Conservation (phyloP, 2,797 vertebrate species). For the Molossus molossus region DNA sequence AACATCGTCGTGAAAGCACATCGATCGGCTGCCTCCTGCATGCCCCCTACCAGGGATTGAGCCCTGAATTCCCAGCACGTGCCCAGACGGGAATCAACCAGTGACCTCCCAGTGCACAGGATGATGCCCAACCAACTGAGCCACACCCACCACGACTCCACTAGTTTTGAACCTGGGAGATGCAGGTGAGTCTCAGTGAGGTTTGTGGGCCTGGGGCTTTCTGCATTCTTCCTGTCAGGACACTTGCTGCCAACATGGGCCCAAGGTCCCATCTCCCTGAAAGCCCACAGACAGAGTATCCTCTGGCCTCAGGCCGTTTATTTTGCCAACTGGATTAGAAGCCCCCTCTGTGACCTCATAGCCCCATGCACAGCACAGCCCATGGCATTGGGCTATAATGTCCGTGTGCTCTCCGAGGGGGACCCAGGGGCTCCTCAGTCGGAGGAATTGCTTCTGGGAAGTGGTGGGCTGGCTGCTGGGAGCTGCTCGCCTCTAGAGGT, state of each 20-base stretch:
- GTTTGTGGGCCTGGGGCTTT: background rate
- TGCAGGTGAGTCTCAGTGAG: background rate
- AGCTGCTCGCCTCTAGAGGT: background rate
- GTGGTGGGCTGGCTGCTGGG: background rate
- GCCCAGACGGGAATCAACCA: background rate
- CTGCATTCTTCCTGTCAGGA: background rate
- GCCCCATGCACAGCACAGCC: background rate
- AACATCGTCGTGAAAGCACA: background rate
- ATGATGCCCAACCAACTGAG: background rate
- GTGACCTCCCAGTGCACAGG: background rate
- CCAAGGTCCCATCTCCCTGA: background rate
- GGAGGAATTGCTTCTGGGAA: background rate
- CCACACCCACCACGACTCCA: background rate
- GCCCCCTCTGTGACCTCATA: background rate
- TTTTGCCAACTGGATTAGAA: background rate
- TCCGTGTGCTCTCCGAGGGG: background rate
- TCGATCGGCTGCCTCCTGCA: background rate
- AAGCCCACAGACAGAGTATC: background rate
- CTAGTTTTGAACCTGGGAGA: background rate
- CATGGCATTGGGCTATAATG: background rate
- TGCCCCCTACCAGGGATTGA: background rate
- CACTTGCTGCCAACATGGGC: background rate
- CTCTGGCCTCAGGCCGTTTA: background rate
- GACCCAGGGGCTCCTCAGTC: background rate
- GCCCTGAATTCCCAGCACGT: background rate